Evolutionary conservation across 2,113 vertebrate genomes (phyloP), one percentile per base, ranked within the genome.

Genomic region (Semnornis frantzii): DNA sequence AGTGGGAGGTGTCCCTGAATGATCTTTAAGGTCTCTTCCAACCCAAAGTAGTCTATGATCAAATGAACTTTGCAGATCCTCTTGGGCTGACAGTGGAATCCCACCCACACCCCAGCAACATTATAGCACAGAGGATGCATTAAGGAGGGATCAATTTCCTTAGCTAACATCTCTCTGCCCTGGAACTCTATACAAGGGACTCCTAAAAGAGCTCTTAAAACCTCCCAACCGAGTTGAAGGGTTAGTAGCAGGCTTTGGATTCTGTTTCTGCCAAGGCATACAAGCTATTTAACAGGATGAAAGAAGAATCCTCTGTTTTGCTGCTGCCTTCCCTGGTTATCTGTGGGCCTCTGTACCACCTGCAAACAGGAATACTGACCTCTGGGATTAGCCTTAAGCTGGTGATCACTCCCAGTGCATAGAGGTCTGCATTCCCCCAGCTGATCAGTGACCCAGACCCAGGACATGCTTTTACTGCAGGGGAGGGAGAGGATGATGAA

Each of bases 31-130:
- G 23, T 24, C 23, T 23, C 21, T 52, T 52, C 23, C 50, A 52
- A 52, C 50, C 21, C 97, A 98, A 80, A 97, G 98, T 13, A 97
- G 91, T 33, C 90, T 93, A 37, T 9, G 84, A 15, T 46, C 84
- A 66, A 68, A 89, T 8, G 89, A 37, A 88, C 20, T 30, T 27
- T n/a, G 62, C 73, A 92, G 11, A 52, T 76, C 2, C 2, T 71
- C 8, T 57, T 42, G 63, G 18, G 27, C 27, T 18, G 68, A 18
- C 1, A n/a, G n/a, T 37, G 9, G 25, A 37, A 46, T 44, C n/a
- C 15, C 69, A 44, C 30, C 31, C 55, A 12, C 20, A 59, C 34
- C 52, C 23, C 31, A 13, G 34, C 6, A 92, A 57, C 23, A 7
- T 18, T 25, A 2, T 2, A 75, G 52, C 48, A 58, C 34, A 28